Base-by-base conservation (phyloP, 2,797 vertebrate species). In the Oceanodroma leucorhoa region DNA sequence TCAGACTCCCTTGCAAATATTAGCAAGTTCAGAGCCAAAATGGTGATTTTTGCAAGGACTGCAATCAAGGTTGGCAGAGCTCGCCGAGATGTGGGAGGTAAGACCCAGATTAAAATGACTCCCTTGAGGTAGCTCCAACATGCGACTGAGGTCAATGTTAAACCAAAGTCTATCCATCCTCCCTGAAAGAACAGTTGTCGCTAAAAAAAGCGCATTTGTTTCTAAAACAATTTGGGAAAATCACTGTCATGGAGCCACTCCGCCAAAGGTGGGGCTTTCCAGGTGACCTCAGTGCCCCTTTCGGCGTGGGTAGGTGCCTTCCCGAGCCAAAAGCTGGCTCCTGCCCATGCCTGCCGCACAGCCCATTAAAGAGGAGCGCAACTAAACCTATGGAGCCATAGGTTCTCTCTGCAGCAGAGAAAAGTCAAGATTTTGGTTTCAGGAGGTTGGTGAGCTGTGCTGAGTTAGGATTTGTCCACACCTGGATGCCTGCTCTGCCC, bases 21-120 rank as follows among this genome's bases (percentile, higher is more conserved):
- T 11, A 91, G 29, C 61, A 55, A 19, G 38, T 38, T 79, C 67
- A 77, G 60, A 66, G 64, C 48, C 65, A 77, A 64, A 82, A 14
- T 0, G 0, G 19, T 36, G 69, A 15, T 45, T 71, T 78, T 38
- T 85, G 50, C 29, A 60, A 50, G 55, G 73, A 64, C 40, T 64
- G 71, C 40, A 79, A 46, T 50, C 1, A 10, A 80, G 60, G 26
- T 24, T 70, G 84, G 78, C 75, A 93, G 54, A 91, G 62, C 26
- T 76, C 9, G 0, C n/a, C 0, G 0, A 69, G 73, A 54, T 57
- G 41, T 1, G 1, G 62, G 40, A 80, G 34, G 32, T 9, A 40
- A 90, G 36, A 72, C 32, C 46, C 55, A 66, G 73, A 87, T 46
- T 70, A 43, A 76, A 87, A 79, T 10, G 0, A 40, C 18, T 45